These are phyloP conservation scores for Marisa cornuarietis DNA, from an alignment of 1,140 invertebrate species.

Conservation along the genomic window DNA sequence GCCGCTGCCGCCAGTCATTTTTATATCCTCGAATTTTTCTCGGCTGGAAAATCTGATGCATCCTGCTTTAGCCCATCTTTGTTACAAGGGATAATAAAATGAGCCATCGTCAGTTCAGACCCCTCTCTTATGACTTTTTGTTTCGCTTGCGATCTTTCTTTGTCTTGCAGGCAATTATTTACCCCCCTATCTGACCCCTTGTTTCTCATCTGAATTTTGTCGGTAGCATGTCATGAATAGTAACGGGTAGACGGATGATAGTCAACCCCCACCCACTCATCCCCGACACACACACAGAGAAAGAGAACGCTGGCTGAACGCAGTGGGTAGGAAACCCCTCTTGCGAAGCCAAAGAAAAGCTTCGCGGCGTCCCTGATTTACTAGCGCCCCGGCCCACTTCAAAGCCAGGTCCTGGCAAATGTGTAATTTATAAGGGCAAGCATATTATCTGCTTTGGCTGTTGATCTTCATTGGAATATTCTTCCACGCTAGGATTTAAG, in stretches of 20 bases:
- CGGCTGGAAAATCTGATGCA: background rate
- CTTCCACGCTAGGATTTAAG: too few relatives aligned
- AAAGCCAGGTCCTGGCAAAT: constrained; percentile 38
- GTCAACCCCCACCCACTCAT: background rate
- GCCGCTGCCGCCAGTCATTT: background rate
- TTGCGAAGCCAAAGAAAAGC: constrained; percentile 24
- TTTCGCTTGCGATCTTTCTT: too few relatives aligned
- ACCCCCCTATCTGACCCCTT: too few relatives aligned
- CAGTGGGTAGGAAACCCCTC: constrained; percentile 3
- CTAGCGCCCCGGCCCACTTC: constrained; percentile 32
- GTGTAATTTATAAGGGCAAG: constrained; percentile 48
- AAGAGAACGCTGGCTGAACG: background rate
- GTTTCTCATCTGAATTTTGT: too few relatives aligned
- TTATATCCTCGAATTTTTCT: constrained; percentile 2
- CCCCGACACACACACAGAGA: background rate
- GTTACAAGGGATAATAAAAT: too few relatives aligned
- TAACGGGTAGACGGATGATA: background rate
- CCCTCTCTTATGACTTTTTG: too few relatives aligned
- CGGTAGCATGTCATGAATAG: too few relatives aligned
- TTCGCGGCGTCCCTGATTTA: constrained; percentile 24
- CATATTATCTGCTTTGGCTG: constrained; percentile 31
- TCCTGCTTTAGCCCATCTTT: too few relatives aligned
- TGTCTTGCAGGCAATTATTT: too few relatives aligned
- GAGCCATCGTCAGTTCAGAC: too few relatives aligned
- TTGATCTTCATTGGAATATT: constrained; percentile 10